A percentile compares a stretch with the other conserved stretches of the same genome.
phyloP scores from a whole-genome alignment of 2,113 vertebrate genomes.

The Ameiurus melas region DNA sequence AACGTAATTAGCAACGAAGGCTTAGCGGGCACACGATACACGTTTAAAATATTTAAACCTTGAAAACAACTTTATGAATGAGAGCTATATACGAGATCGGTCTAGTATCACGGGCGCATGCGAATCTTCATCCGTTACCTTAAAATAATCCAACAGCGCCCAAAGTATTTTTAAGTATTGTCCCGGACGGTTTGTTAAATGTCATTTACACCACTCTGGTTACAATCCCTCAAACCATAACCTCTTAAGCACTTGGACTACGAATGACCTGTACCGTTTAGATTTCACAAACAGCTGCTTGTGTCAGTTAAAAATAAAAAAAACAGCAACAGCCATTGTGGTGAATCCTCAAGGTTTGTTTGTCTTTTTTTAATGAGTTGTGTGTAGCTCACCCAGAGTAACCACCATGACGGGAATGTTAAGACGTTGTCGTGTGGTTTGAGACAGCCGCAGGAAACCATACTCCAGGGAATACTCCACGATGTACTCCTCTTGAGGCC shows the following conservation, averaged over 20 bases:
- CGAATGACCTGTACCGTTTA: not conserved
- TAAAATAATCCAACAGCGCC: not conserved
- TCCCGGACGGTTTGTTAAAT: not conserved
- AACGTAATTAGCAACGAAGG: not conserved
- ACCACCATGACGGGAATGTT: conserved; percentile 98
- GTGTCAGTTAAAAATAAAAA: not conserved
- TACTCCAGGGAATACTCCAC: conserved; percentile 97
- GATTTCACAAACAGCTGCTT: not conserved
- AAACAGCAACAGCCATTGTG: not conserved
- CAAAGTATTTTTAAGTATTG: not conserved
- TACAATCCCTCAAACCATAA: not conserved
- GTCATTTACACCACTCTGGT: not conserved
- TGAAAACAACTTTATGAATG: not conserved
- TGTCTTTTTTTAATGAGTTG: not conserved
- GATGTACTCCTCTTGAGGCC: conserved; percentile 96
- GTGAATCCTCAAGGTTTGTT: not conserved
- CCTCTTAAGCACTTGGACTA: not conserved
- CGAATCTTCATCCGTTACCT: not conserved
- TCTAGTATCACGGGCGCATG: not conserved
- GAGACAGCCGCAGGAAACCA: conserved; percentile 92
- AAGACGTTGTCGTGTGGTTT: conserved; percentile 89
- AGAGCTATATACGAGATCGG: too few species aligned
- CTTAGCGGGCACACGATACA: not conserved
- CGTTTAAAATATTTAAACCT: not conserved
- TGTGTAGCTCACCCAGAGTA: conserved; percentile 84